Percentiles rank a stretch among this genome's conserved stretches.
Evolutionary conservation across 2,113 vertebrate species (phyloP).

Genomic region (Saccopteryx bilineata): DNA sequence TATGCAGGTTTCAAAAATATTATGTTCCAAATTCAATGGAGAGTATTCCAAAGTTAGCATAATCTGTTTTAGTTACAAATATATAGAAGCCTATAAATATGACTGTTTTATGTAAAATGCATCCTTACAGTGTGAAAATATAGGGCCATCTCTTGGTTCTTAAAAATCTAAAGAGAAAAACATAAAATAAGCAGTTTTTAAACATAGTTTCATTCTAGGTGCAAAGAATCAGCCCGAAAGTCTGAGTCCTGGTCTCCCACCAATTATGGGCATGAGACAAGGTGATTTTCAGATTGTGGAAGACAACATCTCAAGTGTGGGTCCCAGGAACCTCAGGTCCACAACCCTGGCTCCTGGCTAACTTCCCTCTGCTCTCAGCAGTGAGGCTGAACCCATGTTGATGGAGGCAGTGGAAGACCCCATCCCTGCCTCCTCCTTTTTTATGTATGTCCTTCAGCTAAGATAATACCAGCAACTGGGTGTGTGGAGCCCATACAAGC

Average conservation of each 20-base stretch:
- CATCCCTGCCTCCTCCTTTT: constrained; percentile 6
- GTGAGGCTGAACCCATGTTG: background rate
- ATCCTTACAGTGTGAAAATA: background rate
- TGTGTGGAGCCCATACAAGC: constrained; percentile 55
- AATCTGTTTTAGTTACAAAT: background rate
- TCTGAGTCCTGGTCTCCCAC: background rate
- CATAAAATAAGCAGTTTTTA: background rate
- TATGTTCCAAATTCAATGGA: background rate
- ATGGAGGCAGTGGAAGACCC: background rate
- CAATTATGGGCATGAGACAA: background rate
- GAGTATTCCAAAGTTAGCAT: background rate
- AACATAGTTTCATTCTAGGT: background rate
- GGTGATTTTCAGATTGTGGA: no score
- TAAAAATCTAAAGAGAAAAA: constrained; percentile 18
- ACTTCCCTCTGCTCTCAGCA: background rate
- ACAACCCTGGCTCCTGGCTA: background rate
- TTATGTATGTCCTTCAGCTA: constrained; percentile 32
- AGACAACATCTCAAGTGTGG: background rate
- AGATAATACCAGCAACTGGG: constrained; percentile 47
- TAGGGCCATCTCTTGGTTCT: background rate
- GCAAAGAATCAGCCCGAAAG: background rate
- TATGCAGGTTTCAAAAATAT: background rate
- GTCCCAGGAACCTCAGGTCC: background rate
- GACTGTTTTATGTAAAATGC: background rate
- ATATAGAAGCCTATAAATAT: background rate